Conservation (phyloP, 2,888 invertebrate genomes). For the Stegana nigrithorax region DNA sequence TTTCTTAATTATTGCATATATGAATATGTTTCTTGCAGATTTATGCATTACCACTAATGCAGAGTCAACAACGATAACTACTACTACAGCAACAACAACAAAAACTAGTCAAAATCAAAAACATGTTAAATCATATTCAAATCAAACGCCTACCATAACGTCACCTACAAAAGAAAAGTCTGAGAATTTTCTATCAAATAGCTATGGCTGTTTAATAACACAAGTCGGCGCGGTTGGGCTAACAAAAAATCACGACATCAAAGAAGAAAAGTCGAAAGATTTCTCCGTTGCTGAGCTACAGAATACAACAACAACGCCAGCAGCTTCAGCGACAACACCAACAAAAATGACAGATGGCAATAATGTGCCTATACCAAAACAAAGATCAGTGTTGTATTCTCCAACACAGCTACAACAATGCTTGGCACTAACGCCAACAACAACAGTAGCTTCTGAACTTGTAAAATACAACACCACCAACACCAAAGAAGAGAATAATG, state of each 20-base stretch:
- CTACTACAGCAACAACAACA: conserved; percentile 26
- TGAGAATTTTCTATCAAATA: conserved; percentile 61
- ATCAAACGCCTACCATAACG: conserved; percentile 26
- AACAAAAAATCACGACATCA: too few species aligned
- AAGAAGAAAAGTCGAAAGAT: too few species aligned
- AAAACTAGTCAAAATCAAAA: conserved; percentile 26
- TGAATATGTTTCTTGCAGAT: conserved; percentile 8
- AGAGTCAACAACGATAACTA: conserved; percentile 48
- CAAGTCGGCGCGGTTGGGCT: neutral
- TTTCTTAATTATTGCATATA: neutral
- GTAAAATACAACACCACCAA: conserved; percentile 43
- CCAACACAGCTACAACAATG: conserved; percentile 35
- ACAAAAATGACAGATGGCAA: conserved; percentile 16
- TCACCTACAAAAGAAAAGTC: conserved; percentile 54
- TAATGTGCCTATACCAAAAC: conserved; percentile 59
- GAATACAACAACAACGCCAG: conserved; percentile 25
- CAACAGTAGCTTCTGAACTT: conserved; percentile 3
- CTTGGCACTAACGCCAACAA: conserved; percentile 1
- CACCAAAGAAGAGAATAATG: conserved; percentile 49
- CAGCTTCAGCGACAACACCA: conserved; percentile 30
- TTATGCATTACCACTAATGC: neutral
- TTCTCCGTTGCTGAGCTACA: too few species aligned
- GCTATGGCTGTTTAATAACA: neutral
- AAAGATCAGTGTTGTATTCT: conserved; percentile 55
- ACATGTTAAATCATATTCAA: neutral